phyloP scores from a whole-genome alignment of 2,113 vertebrate genomes.

The Pitta sordida region DNA sequence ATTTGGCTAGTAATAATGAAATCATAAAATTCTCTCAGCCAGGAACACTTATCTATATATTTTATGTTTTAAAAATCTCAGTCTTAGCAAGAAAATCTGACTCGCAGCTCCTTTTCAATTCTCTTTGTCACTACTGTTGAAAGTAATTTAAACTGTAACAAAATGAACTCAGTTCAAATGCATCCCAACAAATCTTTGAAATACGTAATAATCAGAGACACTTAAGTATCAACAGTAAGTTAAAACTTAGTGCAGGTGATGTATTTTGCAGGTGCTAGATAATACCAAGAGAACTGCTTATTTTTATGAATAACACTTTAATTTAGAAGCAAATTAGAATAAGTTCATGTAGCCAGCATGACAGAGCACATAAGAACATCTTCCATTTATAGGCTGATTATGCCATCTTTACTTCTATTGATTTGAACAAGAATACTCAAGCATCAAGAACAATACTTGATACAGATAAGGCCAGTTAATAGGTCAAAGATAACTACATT shows the following conservation, averaged over 20 bases:
- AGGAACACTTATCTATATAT: background rate
- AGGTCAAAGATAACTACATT: slow-evolving; percentile 28
- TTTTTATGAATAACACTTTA: background rate
- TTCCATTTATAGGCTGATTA: background rate
- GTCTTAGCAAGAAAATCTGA: background rate
- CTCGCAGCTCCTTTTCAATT: background rate
- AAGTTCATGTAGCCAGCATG: background rate
- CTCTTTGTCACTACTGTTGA: background rate
- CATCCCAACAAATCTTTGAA: background rate
- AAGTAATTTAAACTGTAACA: background rate
- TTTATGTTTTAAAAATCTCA: background rate
- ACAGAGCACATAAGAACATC: background rate
- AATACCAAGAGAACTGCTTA: background rate
- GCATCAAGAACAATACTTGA: background rate
- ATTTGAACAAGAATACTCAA: background rate
- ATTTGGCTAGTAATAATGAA: background rate
- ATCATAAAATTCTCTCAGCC: background rate
- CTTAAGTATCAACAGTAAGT: background rate
- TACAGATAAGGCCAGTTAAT: background rate
- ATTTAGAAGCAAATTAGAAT: background rate
- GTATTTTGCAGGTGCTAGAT: background rate
- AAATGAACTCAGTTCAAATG: background rate
- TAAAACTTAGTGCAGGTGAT: background rate
- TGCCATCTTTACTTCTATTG: background rate
- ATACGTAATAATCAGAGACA: background rate